These are phyloP conservation scores for Cryptophagus acutangulus DNA, from an alignment of 2,888 invertebrate species.

Conservation along the genomic window DNA sequence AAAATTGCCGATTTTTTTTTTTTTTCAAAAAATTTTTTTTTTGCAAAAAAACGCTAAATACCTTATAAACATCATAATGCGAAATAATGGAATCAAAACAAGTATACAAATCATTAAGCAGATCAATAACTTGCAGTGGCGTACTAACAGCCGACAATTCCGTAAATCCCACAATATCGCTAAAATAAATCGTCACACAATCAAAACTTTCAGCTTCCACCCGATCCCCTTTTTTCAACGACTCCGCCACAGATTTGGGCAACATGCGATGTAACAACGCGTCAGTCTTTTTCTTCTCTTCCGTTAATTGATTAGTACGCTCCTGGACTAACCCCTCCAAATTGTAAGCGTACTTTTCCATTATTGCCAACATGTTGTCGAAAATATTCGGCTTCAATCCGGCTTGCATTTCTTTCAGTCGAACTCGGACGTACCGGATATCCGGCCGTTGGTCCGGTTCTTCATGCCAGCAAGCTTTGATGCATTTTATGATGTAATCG, in stretches of 20 bases:
- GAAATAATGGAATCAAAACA: constrained; percentile 84
- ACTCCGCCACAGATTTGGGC: constrained; percentile 76
- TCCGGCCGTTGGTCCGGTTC: constrained; percentile 74
- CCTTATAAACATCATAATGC: constrained; percentile 82
- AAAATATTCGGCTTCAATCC: constrained; percentile 79
- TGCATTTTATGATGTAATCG: constrained; percentile 67
- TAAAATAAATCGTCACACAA: constrained; percentile 78
- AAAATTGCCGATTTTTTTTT: constrained; percentile 1
- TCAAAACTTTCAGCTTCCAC: constrained; percentile 79
- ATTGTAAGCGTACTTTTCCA: constrained; percentile 88
- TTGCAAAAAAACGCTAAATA: constrained; percentile 32
- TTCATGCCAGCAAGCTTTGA: constrained; percentile 79
- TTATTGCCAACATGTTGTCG: constrained; percentile 84
- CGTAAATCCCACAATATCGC: constrained; percentile 81
- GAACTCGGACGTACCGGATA: constrained; percentile 66
- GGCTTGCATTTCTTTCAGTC: constrained; percentile 76
- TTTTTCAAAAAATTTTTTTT: constrained; percentile 8
- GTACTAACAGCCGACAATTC: constrained; percentile 73
- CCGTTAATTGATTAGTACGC: constrained; percentile 71
- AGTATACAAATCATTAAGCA: constrained; percentile 83
- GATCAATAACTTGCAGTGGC: constrained; percentile 78
- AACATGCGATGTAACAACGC: constrained; percentile 79
- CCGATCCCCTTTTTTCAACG: constrained; percentile 70
- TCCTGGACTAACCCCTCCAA: constrained; percentile 79
- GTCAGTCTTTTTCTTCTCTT: constrained; percentile 82